Conservation (phyloP, 64 coral and sea anemone species). For the Astreopora myriophthalma region DNA sequence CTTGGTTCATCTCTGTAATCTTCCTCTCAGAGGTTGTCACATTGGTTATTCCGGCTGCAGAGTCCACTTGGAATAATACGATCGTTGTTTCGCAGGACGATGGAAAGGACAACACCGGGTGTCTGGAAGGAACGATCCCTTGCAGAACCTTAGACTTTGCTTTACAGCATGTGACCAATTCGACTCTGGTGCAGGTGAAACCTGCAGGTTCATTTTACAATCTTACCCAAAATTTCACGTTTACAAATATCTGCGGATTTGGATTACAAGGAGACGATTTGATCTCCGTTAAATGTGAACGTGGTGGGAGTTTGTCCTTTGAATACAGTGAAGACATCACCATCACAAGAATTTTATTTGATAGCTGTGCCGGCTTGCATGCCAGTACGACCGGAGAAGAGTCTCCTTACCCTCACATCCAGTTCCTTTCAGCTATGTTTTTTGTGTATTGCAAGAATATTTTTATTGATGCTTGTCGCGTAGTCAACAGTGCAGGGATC, state of each 20-base stretch:
- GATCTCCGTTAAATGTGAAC: constrained; percentile 35
- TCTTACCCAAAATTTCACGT: constrained; percentile 29
- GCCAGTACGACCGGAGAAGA: constrained; percentile 15
- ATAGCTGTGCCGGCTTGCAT: constrained; percentile 26
- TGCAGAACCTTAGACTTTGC: constrained; percentile 36
- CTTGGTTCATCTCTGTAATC: neutral
- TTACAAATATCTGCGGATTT: neutral
- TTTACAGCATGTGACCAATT: neutral
- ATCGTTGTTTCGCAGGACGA: neutral
- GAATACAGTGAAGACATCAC: constrained; percentile 50
- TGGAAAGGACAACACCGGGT: constrained; percentile 11
- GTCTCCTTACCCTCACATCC: constrained; percentile 2
- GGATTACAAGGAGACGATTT: neutral
- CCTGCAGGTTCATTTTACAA: neutral
- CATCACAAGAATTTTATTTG: constrained; percentile 22
- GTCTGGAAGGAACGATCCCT: constrained; percentile 13
- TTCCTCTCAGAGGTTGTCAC: neutral
- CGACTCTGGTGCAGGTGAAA: neutral
- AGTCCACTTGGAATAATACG: neutral
- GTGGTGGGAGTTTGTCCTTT: constrained; percentile 54
- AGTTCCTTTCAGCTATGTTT: constrained; percentile 41
- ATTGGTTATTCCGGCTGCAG: neutral
- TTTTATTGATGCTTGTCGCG: neutral
- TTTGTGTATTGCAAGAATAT: constrained; percentile 54
- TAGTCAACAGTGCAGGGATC: constrained; percentile 30